These are phyloP conservation scores for Hyposoter dolosus DNA, from an alignment of 2,888 invertebrate genomes.

Conservation along the genomic window DNA sequence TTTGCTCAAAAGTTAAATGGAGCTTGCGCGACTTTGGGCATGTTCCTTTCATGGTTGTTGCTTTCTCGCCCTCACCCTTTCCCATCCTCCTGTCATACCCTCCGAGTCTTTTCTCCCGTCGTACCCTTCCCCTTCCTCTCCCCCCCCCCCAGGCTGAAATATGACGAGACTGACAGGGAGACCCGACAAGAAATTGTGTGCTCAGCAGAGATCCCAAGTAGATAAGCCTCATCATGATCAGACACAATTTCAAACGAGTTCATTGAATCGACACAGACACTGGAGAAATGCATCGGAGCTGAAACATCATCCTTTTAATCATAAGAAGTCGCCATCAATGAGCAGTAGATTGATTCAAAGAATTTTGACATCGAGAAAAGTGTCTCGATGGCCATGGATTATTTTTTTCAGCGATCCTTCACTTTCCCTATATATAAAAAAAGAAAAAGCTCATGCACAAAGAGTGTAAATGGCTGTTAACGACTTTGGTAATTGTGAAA, in stretches of 20 bases:
- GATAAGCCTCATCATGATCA: conserved; percentile 1
- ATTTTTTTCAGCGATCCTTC: no score
- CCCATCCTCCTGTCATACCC: background rate
- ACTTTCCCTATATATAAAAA: no score
- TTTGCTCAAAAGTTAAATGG: conserved; percentile 62
- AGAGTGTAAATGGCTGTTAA: no score
- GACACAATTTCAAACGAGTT: background rate
- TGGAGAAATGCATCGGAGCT: no score
- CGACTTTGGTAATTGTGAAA: no score
- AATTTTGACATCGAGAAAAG: no score
- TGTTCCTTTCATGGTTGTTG: conserved; percentile 61
- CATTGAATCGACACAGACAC: background rate
- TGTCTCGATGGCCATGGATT: no score
- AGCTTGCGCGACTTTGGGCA: conserved; percentile 50
- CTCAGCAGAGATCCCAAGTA: background rate
- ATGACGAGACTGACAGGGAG: background rate
- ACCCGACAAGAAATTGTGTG: background rate
- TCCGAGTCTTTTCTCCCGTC: background rate
- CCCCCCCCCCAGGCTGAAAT: background rate
- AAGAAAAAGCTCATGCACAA: no score
- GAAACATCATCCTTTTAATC: no score
- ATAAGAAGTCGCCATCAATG: no score
- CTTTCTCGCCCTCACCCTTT: background rate
- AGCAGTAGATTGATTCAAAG: no score
- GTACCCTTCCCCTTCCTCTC: background rate